A percentile compares a stretch with the other conserved stretches of the same genome.
Conservation (phyloP, 2,113 vertebrate genomes). For the Gavia stellata region DNA sequence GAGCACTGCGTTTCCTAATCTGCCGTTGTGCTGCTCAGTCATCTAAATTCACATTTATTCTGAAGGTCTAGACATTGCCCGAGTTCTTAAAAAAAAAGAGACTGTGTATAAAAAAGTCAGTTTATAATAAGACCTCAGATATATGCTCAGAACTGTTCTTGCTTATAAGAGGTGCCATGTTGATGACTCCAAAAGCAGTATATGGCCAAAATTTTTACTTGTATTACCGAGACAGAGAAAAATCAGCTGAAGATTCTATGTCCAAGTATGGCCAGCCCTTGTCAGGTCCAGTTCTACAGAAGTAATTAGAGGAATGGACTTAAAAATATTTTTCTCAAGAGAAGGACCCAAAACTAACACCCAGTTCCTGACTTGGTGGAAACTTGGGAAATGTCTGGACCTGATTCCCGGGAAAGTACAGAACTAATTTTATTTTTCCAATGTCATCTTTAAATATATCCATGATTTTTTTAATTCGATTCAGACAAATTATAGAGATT, state of each 20-base stretch:
- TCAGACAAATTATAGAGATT: background rate
- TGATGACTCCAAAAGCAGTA: background rate
- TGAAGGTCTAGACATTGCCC: background rate
- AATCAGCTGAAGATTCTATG: background rate
- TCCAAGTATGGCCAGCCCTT: background rate
- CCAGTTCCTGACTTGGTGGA: background rate
- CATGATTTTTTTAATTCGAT: background rate
- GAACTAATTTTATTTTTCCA: background rate
- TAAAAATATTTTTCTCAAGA: constrained; percentile 19
- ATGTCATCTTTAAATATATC: background rate
- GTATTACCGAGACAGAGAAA: background rate
- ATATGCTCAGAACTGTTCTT: background rate
- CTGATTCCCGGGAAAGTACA: background rate
- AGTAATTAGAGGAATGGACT: background rate
- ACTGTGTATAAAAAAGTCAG: background rate
- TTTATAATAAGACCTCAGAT: background rate
- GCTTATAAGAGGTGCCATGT: background rate
- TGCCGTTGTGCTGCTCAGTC: background rate
- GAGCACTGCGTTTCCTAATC: background rate
- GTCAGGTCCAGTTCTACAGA: background rate
- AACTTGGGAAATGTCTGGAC: background rate
- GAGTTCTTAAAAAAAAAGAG: background rate
- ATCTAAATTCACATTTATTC: background rate
- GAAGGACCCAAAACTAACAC: constrained; percentile 18
- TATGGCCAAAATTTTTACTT: background rate